Percentiles rank a stretch among this genome's conserved stretches.
phyloP scores from a whole-genome alignment of 2,113 vertebrate genomes.

The Indicator maculatus region DNA sequence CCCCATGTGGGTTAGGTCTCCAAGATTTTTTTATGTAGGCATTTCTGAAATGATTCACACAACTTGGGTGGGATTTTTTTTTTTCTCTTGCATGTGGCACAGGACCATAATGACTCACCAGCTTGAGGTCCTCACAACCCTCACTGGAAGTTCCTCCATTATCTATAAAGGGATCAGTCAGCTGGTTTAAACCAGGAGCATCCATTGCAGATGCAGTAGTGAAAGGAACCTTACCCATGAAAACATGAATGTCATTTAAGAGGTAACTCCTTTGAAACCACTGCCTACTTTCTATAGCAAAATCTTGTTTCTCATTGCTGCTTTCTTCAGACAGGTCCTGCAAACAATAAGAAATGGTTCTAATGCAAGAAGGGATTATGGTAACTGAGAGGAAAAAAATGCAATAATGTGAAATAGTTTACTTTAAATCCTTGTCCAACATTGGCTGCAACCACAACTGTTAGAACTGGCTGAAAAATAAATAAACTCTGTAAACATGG shows the following conservation, averaged over 20 bases:
- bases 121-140: neutral
- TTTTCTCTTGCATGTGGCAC: neutral
- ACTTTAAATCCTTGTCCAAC: neutral
- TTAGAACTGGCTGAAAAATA: neutral
- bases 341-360: neutral
- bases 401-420: neutral
- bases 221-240: neutral
- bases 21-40: neutral
- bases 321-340: neutral
- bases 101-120: neutral
- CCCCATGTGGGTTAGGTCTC: neutral
- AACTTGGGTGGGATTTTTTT: neutral
- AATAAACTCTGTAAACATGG: neutral
- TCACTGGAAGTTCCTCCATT: neutral
- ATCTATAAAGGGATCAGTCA: neutral
- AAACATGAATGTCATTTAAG: neutral
- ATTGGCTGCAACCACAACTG: neutral
- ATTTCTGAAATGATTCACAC: neutral
- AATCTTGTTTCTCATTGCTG: neutral
- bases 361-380: neutral
- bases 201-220: neutral
- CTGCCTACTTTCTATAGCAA: neutral
- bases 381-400: neutral
- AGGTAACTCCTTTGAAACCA: neutral
- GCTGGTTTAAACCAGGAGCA: neutral